phyloP scores from a whole-genome alignment of 2,888 invertebrate genomes.

The Rosalia funebris region DNA sequence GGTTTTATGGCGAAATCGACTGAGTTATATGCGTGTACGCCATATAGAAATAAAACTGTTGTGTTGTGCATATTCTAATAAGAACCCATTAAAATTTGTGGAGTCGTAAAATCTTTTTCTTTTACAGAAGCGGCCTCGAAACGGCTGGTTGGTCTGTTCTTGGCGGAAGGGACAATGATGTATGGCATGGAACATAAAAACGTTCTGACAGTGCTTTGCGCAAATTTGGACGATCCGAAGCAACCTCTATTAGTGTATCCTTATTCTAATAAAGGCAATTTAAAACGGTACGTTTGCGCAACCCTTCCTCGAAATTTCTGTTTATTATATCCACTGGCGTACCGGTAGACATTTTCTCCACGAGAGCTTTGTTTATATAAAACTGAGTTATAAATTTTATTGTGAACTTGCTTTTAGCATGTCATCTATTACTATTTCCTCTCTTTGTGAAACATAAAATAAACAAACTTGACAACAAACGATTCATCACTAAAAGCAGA shows the following conservation, averaged over 20 bases:
- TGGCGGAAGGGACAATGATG: slow-evolving; percentile 80
- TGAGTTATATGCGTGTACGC: not conserved
- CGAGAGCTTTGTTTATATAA: too few species aligned
- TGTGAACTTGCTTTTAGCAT: too few species aligned
- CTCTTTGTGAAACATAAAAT: too few species aligned
- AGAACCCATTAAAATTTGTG: slow-evolving; percentile 32
- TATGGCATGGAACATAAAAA: slow-evolving; percentile 77
- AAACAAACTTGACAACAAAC: too few species aligned
- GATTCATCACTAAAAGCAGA: too few species aligned
- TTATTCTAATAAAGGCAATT: slow-evolving; percentile 75
- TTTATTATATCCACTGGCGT: too few species aligned
- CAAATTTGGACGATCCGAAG: slow-evolving; percentile 68
- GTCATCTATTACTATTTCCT: too few species aligned
- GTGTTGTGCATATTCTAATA: slow-evolving; percentile 31
- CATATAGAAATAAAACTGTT: slow-evolving; percentile 29
- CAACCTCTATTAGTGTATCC: slow-evolving; percentile 78
- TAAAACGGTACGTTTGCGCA: slow-evolving; percentile 69
- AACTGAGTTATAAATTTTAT: too few species aligned
- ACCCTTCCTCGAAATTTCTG: slow-evolving; percentile 28
- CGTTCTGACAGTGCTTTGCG: slow-evolving; percentile 76
- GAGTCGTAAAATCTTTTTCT: slow-evolving; percentile 42
- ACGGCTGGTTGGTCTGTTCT: slow-evolving; percentile 75
- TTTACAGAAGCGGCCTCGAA: slow-evolving; percentile 75
- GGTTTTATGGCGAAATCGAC: slow-evolving; percentile 5
- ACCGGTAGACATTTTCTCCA: too few species aligned